A percentile compares a stretch with the other conserved stretches of the same genome.
Conservation (phyloP, 1,140 invertebrate species). For the Scylla paramamosain region DNA sequence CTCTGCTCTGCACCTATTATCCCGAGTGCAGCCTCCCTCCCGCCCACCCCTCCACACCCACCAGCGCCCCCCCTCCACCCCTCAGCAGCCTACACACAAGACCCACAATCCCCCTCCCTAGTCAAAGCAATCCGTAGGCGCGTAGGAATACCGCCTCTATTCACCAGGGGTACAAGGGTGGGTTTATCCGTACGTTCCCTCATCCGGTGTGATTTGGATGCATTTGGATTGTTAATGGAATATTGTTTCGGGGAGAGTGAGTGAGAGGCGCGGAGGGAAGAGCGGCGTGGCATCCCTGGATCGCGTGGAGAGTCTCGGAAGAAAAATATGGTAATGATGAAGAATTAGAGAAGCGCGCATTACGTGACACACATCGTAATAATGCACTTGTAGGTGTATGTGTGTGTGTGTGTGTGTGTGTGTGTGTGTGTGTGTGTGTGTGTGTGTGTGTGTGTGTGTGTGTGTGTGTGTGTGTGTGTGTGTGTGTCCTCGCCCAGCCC, state of each 20-base stretch:
- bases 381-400: background rate
- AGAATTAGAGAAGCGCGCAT: background rate
- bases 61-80: background rate
- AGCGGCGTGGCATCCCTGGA: background rate
- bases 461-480: background rate
- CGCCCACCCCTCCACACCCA: background rate
- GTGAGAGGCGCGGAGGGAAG: background rate
- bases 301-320: background rate
- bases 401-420: no score
- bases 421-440: background rate
- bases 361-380: conserved; percentile 28
- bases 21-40: conserved; percentile 62
- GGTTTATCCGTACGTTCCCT: background rate
- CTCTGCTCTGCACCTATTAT: conserved; percentile 66
- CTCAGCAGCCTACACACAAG: background rate
- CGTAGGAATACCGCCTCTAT: conserved; percentile 15
- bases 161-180: background rate
- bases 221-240: conserved; percentile 73
- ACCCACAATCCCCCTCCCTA: background rate
- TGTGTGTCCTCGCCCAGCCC: no score
- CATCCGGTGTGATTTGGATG: conserved; percentile 57
- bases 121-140: background rate
- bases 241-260: conserved; percentile 64
- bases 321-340: conserved; percentile 53
- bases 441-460: background rate